phyloP scores from a whole-genome alignment of 2,888 invertebrate species.

The Mythimna impura region DNA sequence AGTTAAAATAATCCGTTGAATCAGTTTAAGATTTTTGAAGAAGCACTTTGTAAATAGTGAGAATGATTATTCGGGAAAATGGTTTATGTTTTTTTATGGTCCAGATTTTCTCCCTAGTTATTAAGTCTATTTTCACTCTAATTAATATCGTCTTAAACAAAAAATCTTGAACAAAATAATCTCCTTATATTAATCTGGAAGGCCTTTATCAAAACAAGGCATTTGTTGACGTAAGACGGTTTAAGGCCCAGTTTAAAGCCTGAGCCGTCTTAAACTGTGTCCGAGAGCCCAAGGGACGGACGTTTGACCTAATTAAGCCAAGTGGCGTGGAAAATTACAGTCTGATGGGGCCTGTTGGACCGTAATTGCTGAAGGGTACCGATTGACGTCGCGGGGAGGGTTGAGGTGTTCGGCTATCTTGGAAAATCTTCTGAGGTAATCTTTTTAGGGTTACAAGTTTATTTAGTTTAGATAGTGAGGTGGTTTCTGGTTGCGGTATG shows the following conservation, averaged over 20 bases:
- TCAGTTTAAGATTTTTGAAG: background rate
- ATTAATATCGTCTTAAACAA: background rate
- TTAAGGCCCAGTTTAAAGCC: constrained; percentile 61
- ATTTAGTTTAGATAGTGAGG: constrained; percentile 44
- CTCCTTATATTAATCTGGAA: constrained; percentile 23
- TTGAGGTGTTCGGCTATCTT: constrained; percentile 61
- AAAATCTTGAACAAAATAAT: constrained; percentile 11
- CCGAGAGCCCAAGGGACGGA: constrained; percentile 68
- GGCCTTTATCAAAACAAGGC: constrained; percentile 44
- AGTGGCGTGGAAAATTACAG: constrained; percentile 86
- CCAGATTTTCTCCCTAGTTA: background rate
- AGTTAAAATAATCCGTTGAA: constrained; percentile 24
- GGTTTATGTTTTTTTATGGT: background rate
- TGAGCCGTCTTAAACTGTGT: constrained; percentile 66
- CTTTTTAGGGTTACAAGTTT: constrained; percentile 59
- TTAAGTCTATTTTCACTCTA: background rate
- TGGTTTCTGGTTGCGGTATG: constrained; percentile 2
- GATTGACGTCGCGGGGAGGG: constrained; percentile 67
- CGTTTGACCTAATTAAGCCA: constrained; percentile 85
- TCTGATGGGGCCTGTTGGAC: constrained; percentile 76
- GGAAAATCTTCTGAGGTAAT: constrained; percentile 60
- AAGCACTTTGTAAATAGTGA: background rate
- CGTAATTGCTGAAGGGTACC: constrained; percentile 81
- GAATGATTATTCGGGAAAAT: background rate
- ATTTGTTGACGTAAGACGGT: constrained; percentile 57